Base-by-base conservation (phyloP, 37 sponge, comb jelly and placozoan genomes). In the Agelas oroides region DNA sequence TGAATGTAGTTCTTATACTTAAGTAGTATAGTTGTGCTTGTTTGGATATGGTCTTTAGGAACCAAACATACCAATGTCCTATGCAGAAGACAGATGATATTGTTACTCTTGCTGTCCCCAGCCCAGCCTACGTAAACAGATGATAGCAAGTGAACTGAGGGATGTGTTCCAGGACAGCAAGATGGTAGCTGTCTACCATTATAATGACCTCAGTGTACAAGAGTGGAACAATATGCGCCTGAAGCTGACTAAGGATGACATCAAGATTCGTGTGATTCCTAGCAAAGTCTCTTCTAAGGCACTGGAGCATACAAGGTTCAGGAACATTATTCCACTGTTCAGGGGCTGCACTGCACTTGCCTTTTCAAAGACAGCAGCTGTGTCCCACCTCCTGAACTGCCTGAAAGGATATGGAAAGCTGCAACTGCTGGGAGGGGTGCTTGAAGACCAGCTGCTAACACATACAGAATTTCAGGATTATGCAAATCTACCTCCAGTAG, bases 181-280 rank as follows among this genome's bases (percentile, higher is more conserved):
- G 21, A 5, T 81, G 59, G 82, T 86, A 25, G 77, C 71, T 34
- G 73, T 91, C 5, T 76, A 35, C 27, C 91, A 91, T 76, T 86
- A 86, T 40, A 82, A 81, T 62, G 86, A 81, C 59, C 36, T 91
- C 76, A 84, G 68, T 21, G 67, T 63, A 18, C 62, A 41, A 11
- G 87, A 86, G 33, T 91, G 91, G 91, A 75, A 86, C 21, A 56
- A 38, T 13, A 30, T 91, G 18, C 82, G 87, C 6, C 16, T 56
- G 20, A 75, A 82, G 31, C 71, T 91, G 20, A 60, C 36, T 13
- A 37, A 76, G 71, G 60, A 76, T 31, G 57, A 77, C 12, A 40
- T 82, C 25, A 56, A 61, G 2, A 24, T 85, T 2, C 86, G 81
- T 53, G 78, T 91, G 28, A 35, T 91, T 30, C 91, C 90, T 1